Evolutionary conservation across 2,113 vertebrate species (phyloP), one percentile per base, ranked within the genome.

Genomic region (Cathartes aura): DNA sequence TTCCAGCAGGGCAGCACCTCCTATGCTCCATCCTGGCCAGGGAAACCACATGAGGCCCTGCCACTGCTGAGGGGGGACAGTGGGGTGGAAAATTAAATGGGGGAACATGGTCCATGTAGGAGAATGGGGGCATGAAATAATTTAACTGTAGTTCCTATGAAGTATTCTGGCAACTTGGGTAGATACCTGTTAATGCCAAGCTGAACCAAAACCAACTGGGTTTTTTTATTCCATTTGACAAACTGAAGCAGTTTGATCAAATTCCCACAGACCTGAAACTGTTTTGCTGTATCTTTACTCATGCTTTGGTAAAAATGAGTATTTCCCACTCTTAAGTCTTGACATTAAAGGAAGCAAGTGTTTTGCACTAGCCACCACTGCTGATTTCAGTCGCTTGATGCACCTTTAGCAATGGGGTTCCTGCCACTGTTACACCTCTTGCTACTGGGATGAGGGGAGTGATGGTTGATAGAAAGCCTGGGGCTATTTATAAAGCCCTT

Each of bases 11-110:
- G 68, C 59, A 91, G 45, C 0, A 3, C 48, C 45, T 71, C 43
- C 71, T 47, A 22, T 32, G 64, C 20, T 74, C 32, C 7, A 8
- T 50, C 0, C 4, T n/a, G 56, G 78, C 38, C 64, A 40, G 56
- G 68, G 45, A 93, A 89, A 87, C 24, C 24, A 34, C 21, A 17
- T 1, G 60, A 87, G 38, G 43, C 7, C 32, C 42, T 75, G 55
- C 6, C 0, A 0, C 15, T 78, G 50, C 68, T 70, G 34, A 58
- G 53, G 4, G 11, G 52, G 26, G 15, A 36, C 29, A 55, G 18
- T 4, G 14, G n/a, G 63, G 45, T 47, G 43, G 43, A 52, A 92
- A 75, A 63, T 32, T 12, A 67, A 86, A 75, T 5, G 30, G 32
- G 26, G 12, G 15, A 32, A 58, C 11, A 5, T 5, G 11, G 27